Evolutionary conservation across 2,888 invertebrate genomes (phyloP).

Genomic region (Brachypalpus laphriformis): DNA sequence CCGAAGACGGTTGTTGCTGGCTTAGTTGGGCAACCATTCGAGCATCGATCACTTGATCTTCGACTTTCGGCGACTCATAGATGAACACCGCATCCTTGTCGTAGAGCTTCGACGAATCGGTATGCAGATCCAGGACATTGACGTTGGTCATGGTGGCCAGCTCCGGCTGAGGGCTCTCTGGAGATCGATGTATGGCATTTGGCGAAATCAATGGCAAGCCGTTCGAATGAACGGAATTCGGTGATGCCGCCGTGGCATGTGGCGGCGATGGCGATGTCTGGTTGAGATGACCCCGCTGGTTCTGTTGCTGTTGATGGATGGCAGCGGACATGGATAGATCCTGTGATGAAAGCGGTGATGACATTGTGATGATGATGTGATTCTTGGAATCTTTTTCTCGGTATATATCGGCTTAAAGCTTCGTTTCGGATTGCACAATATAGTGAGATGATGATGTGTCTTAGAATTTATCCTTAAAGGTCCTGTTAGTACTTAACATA

Average conservation of each 20-base stretch:
- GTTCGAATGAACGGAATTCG: slow-evolving; percentile 79
- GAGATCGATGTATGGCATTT: slow-evolving; percentile 82
- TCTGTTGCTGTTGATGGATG: slow-evolving; percentile 76
- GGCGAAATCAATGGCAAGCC: slow-evolving; percentile 80
- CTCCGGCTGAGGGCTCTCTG: slow-evolving; percentile 88
- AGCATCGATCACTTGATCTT: slow-evolving; percentile 82
- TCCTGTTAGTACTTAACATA: slow-evolving; percentile 36
- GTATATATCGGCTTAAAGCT: slow-evolving; percentile 46
- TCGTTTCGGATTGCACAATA: slow-evolving; percentile 39
- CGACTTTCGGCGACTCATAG: slow-evolving; percentile 81
- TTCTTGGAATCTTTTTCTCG: slow-evolving; percentile 49
- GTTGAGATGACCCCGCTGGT: slow-evolving; percentile 71
- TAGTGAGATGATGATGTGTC: slow-evolving; percentile 3
- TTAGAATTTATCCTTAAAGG: slow-evolving; percentile 44
- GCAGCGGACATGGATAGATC: slow-evolving; percentile 76
- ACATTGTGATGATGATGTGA: slow-evolving; percentile 66
- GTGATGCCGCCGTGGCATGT: slow-evolving; percentile 75
- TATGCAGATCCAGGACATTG: slow-evolving; percentile 89
- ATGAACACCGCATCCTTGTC: slow-evolving; percentile 82
- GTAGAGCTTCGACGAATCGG: slow-evolving; percentile 81
- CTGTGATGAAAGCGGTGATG: slow-evolving; percentile 76
- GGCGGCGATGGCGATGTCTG: slow-evolving; percentile 77
- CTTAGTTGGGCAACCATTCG: slow-evolving; percentile 81
- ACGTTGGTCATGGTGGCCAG: slow-evolving; percentile 95
- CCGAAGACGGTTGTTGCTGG: slow-evolving; percentile 76